phyloP scores from a whole-genome alignment of 2,797 vertebrate species.

The Acipenser oxyrinchus region DNA sequence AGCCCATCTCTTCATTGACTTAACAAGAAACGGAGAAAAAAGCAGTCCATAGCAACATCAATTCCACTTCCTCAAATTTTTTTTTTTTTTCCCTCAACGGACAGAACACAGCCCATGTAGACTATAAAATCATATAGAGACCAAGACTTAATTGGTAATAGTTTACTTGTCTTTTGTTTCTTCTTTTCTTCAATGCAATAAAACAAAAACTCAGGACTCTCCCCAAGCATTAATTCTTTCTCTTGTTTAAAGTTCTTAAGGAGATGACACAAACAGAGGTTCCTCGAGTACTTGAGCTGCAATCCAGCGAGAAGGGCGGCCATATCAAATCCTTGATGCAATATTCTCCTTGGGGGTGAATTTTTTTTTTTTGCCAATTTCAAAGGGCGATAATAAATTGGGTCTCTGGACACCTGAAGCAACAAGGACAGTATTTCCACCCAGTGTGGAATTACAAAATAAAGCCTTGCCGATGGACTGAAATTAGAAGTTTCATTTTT shows the following conservation, averaged over 20 bases:
- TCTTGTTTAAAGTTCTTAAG: background rate
- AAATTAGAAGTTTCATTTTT: constrained; percentile 17
- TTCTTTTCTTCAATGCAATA: constrained; percentile 18
- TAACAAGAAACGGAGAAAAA: constrained; percentile 33
- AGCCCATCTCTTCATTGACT: constrained; percentile 73
- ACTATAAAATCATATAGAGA: constrained; percentile 72
- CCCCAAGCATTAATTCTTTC: constrained; percentile 25
- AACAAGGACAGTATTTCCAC: constrained; percentile 42
- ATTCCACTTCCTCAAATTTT: constrained; percentile 46
- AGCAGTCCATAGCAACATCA: constrained; percentile 53
- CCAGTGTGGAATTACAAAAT: constrained; percentile 10
- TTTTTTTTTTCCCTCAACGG: constrained; percentile 37
- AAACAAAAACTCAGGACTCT: constrained; percentile 33
- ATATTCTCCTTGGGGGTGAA: constrained; percentile 22
- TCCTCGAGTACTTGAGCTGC: background rate
- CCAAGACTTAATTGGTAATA: constrained; percentile 62
- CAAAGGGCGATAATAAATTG: constrained; percentile 16
- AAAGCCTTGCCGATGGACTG: constrained; percentile 1
- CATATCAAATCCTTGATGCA: constrained; percentile 32
- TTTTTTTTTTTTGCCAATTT: constrained; percentile 26
- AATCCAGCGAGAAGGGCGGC: background rate
- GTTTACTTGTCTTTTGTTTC: constrained; percentile 39
- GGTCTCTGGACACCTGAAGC: constrained; percentile 32
- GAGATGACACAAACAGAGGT: background rate
- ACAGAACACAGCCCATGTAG: constrained; percentile 43